Evolutionary conservation across 2,797 vertebrate species (phyloP).

Genomic region (Borostomias antarcticus): DNA sequence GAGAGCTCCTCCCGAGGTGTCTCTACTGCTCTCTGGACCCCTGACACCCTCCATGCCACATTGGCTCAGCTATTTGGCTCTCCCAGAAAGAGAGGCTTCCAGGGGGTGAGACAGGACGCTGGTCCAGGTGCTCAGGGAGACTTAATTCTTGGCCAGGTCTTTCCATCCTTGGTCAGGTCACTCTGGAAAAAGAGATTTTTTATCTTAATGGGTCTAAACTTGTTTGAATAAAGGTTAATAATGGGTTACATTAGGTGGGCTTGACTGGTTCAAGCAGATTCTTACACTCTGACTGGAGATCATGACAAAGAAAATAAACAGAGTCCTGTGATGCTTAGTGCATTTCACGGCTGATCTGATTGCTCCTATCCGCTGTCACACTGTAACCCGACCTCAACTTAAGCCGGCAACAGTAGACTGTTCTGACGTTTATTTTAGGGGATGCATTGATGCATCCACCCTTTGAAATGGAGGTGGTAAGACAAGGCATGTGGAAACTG

Average conservation of each 20-base stretch:
- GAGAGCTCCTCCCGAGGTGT: slow-evolving; percentile 22
- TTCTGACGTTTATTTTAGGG: slow-evolving; percentile 55
- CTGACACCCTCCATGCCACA: background rate
- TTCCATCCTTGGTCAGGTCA: no score
- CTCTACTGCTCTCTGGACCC: slow-evolving; percentile 9
- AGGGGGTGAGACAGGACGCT: background rate
- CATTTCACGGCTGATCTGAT: slow-evolving; percentile 22
- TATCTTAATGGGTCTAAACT: no score
- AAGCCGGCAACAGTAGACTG: background rate
- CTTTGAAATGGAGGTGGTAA: slow-evolving; percentile 33
- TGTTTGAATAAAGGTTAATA: no score
- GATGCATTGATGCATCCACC: slow-evolving; percentile 37
- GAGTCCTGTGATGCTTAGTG: slow-evolving; percentile 15
- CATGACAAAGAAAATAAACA: slow-evolving; percentile 45
- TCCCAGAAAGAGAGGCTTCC: background rate
- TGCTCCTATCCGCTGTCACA: background rate
- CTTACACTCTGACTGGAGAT: slow-evolving; percentile 37
- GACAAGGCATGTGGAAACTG: slow-evolving; percentile 57
- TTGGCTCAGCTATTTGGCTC: background rate
- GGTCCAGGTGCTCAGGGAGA: no score
- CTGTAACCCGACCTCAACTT: background rate
- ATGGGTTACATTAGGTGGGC: no score
- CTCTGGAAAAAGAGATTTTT: no score
- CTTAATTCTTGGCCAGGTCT: no score
- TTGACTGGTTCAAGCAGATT: no score